Base-by-base conservation (phyloP, 2,888 invertebrate genomes). In the Leptarthrus brevirostris region DNA sequence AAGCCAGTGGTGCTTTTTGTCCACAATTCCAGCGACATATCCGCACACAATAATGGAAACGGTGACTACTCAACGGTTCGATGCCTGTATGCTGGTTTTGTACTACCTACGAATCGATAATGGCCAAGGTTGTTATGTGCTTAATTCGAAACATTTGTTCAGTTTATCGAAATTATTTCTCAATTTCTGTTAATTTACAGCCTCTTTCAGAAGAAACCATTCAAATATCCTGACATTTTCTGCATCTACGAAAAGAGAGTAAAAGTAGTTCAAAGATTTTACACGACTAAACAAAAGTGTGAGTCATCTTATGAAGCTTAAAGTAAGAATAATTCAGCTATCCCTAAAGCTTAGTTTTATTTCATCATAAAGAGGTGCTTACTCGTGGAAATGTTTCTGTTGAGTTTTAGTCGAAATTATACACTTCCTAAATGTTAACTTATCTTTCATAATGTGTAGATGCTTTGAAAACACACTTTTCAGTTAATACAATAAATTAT, bases 101-200 rank as follows among this genome's bases (percentile, higher is more conserved):
- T 36, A 64, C 64, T 64, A 14, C 64, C 64, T 70, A 70, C 70
- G 70, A 70, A 70, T 70, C 70, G 53, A 70, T 70, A 70, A 30
- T 53, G 70, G 6, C 52, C 70, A 70, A 70, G 70, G 70, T 52
- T 49, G 52, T 69, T 52, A 70, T 70, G 36, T 70, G 40, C 16
- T 64, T 64, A 64, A 64, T 44, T 64, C 64, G 47, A 22, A 24
- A 24, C 64, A 47, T 64, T 64, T 36, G 24, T 44, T 64, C 64
- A 64, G 47, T 47, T 64, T 24, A 47, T 44, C 14, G 24, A 40
- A n/a, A 44, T 22, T 64, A 64, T 36, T 40, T 20, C 64, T 24
- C 64, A 24, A 64, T 44, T 40, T 24, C 24, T 40, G 47, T 64
- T 44, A 36, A 40, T 20, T 36, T 61, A 36, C 14, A 47, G 30